A percentile compares a stretch with the other conserved stretches of the same genome.
Evolutionary conservation across 2,797 vertebrate species (phyloP).

Genomic region (Phataginus tetradactyla): DNA sequence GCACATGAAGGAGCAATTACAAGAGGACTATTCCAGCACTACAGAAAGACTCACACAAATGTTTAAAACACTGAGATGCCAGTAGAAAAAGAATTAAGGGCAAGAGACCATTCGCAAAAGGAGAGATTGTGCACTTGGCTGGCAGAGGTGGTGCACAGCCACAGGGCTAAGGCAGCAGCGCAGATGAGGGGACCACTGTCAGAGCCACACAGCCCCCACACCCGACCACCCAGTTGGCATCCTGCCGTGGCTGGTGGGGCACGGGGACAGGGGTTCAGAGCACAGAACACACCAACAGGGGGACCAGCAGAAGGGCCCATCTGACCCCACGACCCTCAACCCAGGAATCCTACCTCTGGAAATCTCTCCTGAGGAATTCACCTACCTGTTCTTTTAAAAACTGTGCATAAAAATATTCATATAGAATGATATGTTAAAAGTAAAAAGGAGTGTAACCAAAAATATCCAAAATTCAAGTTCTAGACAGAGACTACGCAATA

Average conservation of each 20-base stretch:
- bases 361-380: neutral
- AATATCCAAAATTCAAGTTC: neutral
- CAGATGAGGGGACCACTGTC: neutral
- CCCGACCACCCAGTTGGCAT: rapidly evolving
- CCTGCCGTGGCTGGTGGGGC: neutral
- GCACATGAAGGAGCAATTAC: neutral
- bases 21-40: neutral
- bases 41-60: neutral
- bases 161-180: too few species aligned
- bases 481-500: neutral
- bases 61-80: neutral
- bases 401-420: neutral
- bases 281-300: too few species aligned
- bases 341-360: neutral
- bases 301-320: neutral
- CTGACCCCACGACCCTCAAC: neutral
- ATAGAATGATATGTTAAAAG: neutral
- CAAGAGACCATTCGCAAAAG: neutral
- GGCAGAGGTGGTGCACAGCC: neutral
- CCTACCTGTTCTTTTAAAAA: neutral
- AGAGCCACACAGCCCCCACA: neutral
- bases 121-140: too few species aligned
- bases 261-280: neutral
- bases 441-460: neutral
- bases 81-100: neutral